Conservation (phyloP, 2,888 invertebrate species). For the Sthenelais limicola region DNA sequence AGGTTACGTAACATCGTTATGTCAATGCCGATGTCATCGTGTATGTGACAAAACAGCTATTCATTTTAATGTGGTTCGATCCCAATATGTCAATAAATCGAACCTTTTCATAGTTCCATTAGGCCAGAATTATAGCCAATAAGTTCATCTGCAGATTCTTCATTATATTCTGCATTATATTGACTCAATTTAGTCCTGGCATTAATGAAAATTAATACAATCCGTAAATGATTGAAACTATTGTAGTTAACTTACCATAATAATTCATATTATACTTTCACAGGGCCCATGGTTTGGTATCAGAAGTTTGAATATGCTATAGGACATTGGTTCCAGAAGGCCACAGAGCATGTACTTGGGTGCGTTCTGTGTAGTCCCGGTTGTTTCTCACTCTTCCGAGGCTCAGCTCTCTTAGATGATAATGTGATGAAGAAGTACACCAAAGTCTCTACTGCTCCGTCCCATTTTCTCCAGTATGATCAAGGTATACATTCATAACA, state of each 20-base stretch:
- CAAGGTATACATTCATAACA: slow-evolving; percentile 56
- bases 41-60: no score
- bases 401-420: slow-evolving; percentile 62
- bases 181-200: background rate
- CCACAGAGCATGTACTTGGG: slow-evolving; percentile 87
- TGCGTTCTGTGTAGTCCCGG: slow-evolving; percentile 64
- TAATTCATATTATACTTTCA: background rate
- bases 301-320: slow-evolving; percentile 93
- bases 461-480: slow-evolving; percentile 61
- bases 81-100: no score
- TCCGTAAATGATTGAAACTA: background rate
- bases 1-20: no score
- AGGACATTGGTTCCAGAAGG: slow-evolving; percentile 94
- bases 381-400: slow-evolving; percentile 62
- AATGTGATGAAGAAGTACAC: slow-evolving; percentile 63
- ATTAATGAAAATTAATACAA: background rate
- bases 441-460: slow-evolving; percentile 54
- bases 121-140: no score
- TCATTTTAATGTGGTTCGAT: no score
- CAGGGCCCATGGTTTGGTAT: slow-evolving; percentile 88
- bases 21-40: no score
- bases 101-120: no score
- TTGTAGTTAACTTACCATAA: background rate
- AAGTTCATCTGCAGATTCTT: no score
- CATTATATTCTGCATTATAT: no score